Conservation (phyloP, 2,888 invertebrate species). For the Trachelus iudaicus region DNA sequence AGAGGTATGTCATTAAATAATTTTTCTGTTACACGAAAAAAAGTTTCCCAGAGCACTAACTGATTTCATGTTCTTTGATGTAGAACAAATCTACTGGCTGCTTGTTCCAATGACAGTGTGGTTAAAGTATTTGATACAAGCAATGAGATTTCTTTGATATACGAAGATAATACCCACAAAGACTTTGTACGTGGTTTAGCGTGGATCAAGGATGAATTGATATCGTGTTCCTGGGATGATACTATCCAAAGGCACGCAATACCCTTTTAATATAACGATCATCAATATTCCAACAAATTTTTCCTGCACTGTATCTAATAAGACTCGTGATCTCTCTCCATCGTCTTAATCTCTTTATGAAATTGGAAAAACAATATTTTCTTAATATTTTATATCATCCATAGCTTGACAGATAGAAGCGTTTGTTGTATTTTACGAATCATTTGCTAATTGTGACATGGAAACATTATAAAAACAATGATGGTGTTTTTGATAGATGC, state of each 20-base stretch:
- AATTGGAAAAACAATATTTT: too few species aligned
- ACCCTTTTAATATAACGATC: not conserved
- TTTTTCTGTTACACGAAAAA: not conserved
- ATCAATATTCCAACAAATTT: too few species aligned
- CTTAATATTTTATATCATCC: too few species aligned
- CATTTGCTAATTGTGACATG: too few species aligned
- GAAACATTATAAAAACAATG: too few species aligned
- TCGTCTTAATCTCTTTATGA: too few species aligned
- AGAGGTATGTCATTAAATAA: conserved; percentile 36
- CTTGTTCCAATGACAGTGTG: conserved; percentile 66
- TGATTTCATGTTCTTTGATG: conserved; percentile 13
- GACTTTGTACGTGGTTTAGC: conserved; percentile 71
- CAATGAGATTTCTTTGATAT: conserved; percentile 56
- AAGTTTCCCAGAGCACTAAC: not conserved
- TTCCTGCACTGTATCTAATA: too few species aligned
- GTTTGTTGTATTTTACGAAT: too few species aligned
- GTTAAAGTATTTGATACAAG: conserved; percentile 65
- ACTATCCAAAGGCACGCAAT: conserved; percentile 60
- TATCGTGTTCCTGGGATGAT: conserved; percentile 72
- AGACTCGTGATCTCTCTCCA: too few species aligned
- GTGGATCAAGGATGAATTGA: conserved; percentile 68
- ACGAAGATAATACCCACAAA: conserved; percentile 65
- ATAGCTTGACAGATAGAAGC: too few species aligned
- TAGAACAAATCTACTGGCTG: conserved; percentile 64
- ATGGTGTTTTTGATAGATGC: too few species aligned